Evolutionary conservation across 1,140 invertebrate species (phyloP), one percentile per base, ranked within the genome.

Genomic region (Papilio helenus): DNA sequence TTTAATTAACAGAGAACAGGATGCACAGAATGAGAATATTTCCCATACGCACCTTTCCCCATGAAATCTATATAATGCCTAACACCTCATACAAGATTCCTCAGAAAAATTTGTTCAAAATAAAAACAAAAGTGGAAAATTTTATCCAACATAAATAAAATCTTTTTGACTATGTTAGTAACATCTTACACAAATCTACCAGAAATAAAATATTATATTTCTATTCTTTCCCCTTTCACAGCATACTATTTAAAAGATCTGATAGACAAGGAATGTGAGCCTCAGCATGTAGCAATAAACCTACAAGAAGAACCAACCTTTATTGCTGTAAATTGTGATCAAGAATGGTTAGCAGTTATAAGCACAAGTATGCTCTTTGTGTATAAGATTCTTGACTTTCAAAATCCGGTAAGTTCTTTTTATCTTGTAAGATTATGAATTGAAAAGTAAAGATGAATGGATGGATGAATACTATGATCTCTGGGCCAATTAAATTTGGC

Each of bases 171-270:
- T 44, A 2, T 29, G 29, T 29, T 29, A 29, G 29, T 29, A 1
- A n/a, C 3, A 58, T 58, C 16, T 20, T 58, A 58, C 42, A 20
- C 55, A 58, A 7, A 23, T 61, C n/a, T 29, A 26, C 8, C 20
- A 18, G 23, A 18, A 68, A 42, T 9, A 29, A 29, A 29, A 2
- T 29, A 29, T 29, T 29, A 2, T 2, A 29, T 29, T 34, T 34
- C 34, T 34, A 4, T 0, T 34, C 34, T 26, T 74, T 73, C 79
- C 77, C 18, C 8, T 72, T 61, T 87, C 88, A 44, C 88, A 94
- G 92, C 85, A 14, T 93, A 93, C 72, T 83, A 89, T 34, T 79
- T 93, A 61, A 88, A 87, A 44, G 86, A 94, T 23, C 68, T 94
- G 3, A 83, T 93, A 68, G 85, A 92, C 73, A 89, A 89, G 26